phyloP scores from a whole-genome alignment of 2,113 vertebrate genomes.

The Albula glossodonta region DNA sequence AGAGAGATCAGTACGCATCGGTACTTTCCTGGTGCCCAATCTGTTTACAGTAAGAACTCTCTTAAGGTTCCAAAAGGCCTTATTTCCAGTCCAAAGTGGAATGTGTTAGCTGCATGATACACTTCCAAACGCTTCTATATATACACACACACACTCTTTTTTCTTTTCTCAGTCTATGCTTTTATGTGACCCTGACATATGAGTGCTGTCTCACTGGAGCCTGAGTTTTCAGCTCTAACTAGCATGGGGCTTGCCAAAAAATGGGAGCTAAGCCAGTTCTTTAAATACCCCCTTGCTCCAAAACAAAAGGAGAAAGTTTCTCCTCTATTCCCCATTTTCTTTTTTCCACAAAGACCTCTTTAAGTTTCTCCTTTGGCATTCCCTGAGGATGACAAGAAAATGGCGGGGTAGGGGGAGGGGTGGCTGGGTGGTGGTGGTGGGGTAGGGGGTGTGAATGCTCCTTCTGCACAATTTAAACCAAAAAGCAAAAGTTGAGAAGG shows the following conservation, averaged over 20 bases:
- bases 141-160: constrained; percentile 36
- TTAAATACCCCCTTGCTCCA: constrained; percentile 39
- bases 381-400: constrained; percentile 54
- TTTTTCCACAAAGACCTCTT: constrained; percentile 45
- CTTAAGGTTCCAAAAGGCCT: constrained; percentile 54
- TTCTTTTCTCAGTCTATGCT: constrained; percentile 31
- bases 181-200: constrained; percentile 36
- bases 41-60: constrained; percentile 46
- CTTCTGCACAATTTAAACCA: constrained; percentile 58
- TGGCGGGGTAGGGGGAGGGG: background rate
- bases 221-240: constrained; percentile 45
- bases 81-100: constrained; percentile 63
- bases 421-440: background rate
- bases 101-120: constrained; percentile 52
- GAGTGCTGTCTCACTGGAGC: constrained; percentile 39
- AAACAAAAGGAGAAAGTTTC: constrained; percentile 56
- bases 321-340: constrained; percentile 29
- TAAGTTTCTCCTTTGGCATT: constrained; percentile 46
- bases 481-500: constrained; percentile 52
- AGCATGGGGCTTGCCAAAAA: constrained; percentile 39
- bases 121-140: constrained; percentile 51
- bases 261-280: constrained; percentile 45
- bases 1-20: constrained; percentile 62
- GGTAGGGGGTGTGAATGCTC: constrained; percentile 39
- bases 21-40: constrained; percentile 46